These are phyloP conservation scores for Nineta flava DNA, from an alignment of 2,888 invertebrate species.

Conservation along the genomic window DNA sequence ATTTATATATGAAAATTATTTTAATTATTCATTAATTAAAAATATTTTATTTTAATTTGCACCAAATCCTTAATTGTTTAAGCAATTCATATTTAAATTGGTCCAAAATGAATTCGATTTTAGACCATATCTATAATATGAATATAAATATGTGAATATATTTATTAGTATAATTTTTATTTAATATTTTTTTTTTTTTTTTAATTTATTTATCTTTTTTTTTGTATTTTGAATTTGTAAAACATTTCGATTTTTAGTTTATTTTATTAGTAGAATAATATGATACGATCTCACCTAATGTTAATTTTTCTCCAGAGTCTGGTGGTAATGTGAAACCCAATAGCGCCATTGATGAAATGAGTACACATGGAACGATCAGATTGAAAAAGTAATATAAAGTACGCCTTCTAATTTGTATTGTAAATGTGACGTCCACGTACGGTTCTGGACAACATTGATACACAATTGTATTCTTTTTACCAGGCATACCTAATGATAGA, in stretches of 20 bases:
- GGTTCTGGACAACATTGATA: conserved; percentile 91
- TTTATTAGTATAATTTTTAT: neutral
- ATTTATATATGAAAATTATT: neutral
- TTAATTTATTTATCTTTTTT: neutral
- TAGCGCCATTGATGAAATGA: conserved; percentile 97
- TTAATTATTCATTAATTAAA: neutral
- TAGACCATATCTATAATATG: no score
- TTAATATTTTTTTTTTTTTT: neutral
- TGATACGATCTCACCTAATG: conserved; percentile 57
- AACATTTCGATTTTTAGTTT: no score
- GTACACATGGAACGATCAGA: conserved; percentile 95
- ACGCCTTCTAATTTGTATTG: conserved; percentile 87
- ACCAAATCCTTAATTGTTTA: neutral
- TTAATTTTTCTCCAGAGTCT: conserved; percentile 92
- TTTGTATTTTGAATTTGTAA: neutral
- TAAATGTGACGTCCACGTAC: conserved; percentile 91
- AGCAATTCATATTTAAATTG: no score
- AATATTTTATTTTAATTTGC: neutral
- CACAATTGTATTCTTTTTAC: conserved; percentile 75
- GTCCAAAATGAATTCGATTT: no score
- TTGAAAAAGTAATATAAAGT: conserved; percentile 99
- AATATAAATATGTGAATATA: no score
- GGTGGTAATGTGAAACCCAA: conserved; percentile 96
- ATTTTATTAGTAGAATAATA: neutral
- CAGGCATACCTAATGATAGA: conserved; percentile 61